A percentile compares a stretch with the other conserved stretches of the same genome.
Conservation (phyloP, 2,113 vertebrate genomes). For the Condylura cristata region DNA sequence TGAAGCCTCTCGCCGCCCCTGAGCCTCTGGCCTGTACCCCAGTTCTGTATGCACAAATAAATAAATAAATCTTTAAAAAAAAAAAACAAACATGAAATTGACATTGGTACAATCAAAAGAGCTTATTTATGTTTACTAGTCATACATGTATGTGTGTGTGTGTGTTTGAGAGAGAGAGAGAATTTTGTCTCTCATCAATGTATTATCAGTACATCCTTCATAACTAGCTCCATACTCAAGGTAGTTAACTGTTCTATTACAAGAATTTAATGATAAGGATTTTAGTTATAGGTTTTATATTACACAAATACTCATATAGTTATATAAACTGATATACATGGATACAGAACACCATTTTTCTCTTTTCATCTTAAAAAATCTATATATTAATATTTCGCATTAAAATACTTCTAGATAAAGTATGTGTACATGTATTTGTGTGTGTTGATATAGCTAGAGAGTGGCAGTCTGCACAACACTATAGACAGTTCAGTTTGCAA, state of each 20-base stretch:
- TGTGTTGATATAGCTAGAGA: not conserved
- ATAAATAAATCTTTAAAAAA: no score
- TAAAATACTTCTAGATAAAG: not conserved
- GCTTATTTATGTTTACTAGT: not conserved
- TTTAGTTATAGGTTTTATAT: not conserved
- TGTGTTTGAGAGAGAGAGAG: no score
- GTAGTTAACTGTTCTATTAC: not conserved
- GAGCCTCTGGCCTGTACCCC: no score
- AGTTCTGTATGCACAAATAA: no score
- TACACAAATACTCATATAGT: not conserved
- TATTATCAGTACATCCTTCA: not conserved
- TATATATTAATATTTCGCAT: not conserved
- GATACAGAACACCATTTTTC: not conserved
- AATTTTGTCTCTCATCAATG: not conserved
- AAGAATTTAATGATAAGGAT: not conserved
- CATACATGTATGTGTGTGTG: not conserved
- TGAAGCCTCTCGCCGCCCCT: no score
- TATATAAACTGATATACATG: not conserved
- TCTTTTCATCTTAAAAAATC: not conserved
- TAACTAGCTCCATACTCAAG: not conserved
- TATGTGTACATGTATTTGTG: not conserved
- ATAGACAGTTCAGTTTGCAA: not conserved
- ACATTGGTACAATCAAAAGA: not conserved
- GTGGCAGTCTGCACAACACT: not conserved
- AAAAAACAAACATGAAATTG: no score